Evolutionary conservation across 1,140 invertebrate species (phyloP).

Genomic region (Drosophila quadrilineata): DNA sequence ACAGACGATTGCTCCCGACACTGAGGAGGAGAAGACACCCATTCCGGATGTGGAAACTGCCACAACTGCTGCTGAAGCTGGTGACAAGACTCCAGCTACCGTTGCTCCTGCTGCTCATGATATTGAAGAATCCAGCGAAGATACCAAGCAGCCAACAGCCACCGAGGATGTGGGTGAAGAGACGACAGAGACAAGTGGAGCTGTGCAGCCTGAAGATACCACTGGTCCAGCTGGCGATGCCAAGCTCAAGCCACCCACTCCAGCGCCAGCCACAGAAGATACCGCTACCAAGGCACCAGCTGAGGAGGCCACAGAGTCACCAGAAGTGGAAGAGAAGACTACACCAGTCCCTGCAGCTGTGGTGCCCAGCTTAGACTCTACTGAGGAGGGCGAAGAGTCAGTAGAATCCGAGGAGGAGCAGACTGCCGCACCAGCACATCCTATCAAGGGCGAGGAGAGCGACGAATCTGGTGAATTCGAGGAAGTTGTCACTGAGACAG

Average conservation of each 20-base stretch:
- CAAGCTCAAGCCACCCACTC: constrained; percentile 41
- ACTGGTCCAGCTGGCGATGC: constrained; percentile 42
- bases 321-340: constrained; percentile 31
- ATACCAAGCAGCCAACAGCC: constrained; percentile 31
- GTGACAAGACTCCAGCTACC: constrained; percentile 34
- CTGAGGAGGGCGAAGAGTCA: constrained; percentile 63
- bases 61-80: constrained; percentile 38
- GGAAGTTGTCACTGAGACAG: constrained; percentile 18
- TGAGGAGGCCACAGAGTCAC: constrained; percentile 32
- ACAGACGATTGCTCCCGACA: constrained; percentile 47
- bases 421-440: constrained; percentile 10
- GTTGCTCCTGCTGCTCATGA: constrained; percentile 45
- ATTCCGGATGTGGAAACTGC: constrained; percentile 30
- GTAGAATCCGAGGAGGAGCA: constrained; percentile 71
- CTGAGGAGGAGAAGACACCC: constrained; percentile 15
- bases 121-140: constrained; percentile 40
- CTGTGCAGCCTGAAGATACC: constrained; percentile 17
- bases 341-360: constrained; percentile 41
- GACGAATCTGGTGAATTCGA: constrained; percentile 27
- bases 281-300: constrained; percentile 30
- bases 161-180: constrained; percentile 42
- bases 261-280: constrained; percentile 12
- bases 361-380: constrained; percentile 57
- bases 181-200: constrained; percentile 17
- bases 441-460: constrained; percentile 36